Conservation (phyloP, 1,140 invertebrate species). For the Camponotus vicinus region DNA sequence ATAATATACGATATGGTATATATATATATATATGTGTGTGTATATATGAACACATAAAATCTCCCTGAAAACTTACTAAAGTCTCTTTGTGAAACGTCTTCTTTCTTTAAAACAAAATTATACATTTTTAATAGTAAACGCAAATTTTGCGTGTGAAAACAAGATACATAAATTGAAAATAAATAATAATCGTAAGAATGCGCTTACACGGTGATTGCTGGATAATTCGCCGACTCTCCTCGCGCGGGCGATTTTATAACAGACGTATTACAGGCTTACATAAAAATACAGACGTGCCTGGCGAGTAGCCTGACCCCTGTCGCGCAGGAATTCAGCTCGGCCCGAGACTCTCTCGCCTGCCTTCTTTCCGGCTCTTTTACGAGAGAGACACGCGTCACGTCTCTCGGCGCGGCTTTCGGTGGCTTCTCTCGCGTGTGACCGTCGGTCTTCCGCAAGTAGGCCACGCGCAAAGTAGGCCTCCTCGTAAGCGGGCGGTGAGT, state of each 20-base stretch:
- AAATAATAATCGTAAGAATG: constrained; percentile 17
- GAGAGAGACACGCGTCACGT: constrained; percentile 67
- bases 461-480: constrained; percentile 79
- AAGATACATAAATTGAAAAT: neutral
- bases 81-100: neutral
- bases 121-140: neutral
- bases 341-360: constrained; percentile 51
- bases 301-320: constrained; percentile 51
- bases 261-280: constrained; percentile 46
- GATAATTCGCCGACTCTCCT: constrained; percentile 24
- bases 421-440: constrained; percentile 74
- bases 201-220: constrained; percentile 10
- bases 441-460: constrained; percentile 76
- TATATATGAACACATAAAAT: neutral
- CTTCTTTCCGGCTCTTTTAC: constrained; percentile 59
- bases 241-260: constrained; percentile 40
- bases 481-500: constrained; percentile 45
- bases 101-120: neutral
- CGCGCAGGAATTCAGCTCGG: constrained; percentile 57
- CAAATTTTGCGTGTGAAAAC: neutral
- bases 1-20: neutral
- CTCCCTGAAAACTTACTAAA: constrained; percentile 7
- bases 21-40: neutral
- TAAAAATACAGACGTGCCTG: constrained; percentile 45
- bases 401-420: constrained; percentile 29